Base-by-base conservation (phyloP, 2,113 vertebrate genomes). In the Forbesichthys agassizii region DNA sequence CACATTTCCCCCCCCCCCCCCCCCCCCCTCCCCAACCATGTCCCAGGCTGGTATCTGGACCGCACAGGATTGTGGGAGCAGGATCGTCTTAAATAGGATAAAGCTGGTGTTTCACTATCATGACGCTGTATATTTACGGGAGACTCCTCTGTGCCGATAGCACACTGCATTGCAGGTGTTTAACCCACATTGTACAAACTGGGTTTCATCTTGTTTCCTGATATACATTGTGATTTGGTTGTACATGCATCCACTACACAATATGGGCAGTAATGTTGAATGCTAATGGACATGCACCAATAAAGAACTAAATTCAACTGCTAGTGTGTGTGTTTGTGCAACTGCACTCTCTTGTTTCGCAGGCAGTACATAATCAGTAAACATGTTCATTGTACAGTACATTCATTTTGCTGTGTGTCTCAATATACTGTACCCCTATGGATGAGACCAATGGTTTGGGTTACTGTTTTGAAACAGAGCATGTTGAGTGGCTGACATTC, bases 31-130 rank as follows among this genome's bases (percentile, higher is more conserved):
- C 53, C 9, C 53, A 18, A 6, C 13, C 71, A 13, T 7, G 53
- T 75, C 65, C 73, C 61, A 61, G 80, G 75, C 66, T 77, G 80
- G 75, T 88, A 79, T 84, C 80, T 69, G 71, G 53, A 48, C 76
- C 58, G 66, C 64, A 55, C 77, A 83, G 80, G 33, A 69, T 65
- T 75, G 83, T 74, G 69, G 79, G 82, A 75, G 77, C 65, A 73
- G 86, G 80, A 84, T 82, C 79, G 78, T 86, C 77, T 83, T 75
- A 61, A 75, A 80, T 77, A 85, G 83, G 82, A 86, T 90, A 80
- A 83, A 84, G 73, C 74, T 69, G 61, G 69, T 74, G 76, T 77
- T 87, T 74, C 73, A 66, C 79, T 69, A 77, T 84, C 83, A 73
- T 78, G 82, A 86, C 74, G 68, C 75, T 20, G 64, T 84, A 83